A percentile compares a stretch with the other conserved stretches of the same genome.
Evolutionary conservation across 2,888 invertebrate species (phyloP).

Genomic region (Drosophila recens): DNA sequence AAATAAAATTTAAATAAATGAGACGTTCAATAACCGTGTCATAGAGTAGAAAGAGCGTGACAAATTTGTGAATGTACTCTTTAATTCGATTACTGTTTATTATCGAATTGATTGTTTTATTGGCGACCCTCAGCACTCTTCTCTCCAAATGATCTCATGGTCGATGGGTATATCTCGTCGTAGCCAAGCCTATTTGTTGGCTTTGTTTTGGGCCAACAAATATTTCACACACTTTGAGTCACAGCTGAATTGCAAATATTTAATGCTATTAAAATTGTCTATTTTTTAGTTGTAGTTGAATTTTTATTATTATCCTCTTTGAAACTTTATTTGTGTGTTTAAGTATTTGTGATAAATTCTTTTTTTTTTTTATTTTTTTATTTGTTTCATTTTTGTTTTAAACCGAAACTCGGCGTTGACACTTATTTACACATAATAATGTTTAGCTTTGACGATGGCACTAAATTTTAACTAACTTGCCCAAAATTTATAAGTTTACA

Average conservation of each 20-base stretch:
- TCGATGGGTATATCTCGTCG: no score
- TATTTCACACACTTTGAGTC: conserved; percentile 25
- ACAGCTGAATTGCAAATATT: conserved; percentile 6
- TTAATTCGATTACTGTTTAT: conserved; percentile 4
- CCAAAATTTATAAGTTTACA: background rate
- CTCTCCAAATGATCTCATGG: conserved; percentile 38
- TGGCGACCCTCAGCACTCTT: conserved; percentile 3
- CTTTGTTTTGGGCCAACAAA: conserved; percentile 17
- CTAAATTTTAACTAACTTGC: background rate
- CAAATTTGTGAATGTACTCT: background rate
- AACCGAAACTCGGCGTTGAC: background rate
- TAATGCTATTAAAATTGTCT: conserved; percentile 9
- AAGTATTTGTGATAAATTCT: background rate
- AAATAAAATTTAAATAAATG: background rate
- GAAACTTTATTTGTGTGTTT: conserved; percentile 10
- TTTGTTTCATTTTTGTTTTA: background rate
- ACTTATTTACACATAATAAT: background rate
- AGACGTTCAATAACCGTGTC: background rate
- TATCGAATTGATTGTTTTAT: conserved; percentile 2
- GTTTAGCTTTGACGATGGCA: background rate
- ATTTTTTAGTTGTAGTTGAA: background rate
- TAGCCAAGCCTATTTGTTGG: conserved; percentile 6
- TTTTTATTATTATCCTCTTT: conserved; percentile 2
- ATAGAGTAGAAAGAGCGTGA: background rate
- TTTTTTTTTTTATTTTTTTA: no score